Evolutionary conservation across 2,888 invertebrate genomes (phyloP), one percentile per base, ranked within the genome.

Genomic region (Ophioninae sp.): DNA sequence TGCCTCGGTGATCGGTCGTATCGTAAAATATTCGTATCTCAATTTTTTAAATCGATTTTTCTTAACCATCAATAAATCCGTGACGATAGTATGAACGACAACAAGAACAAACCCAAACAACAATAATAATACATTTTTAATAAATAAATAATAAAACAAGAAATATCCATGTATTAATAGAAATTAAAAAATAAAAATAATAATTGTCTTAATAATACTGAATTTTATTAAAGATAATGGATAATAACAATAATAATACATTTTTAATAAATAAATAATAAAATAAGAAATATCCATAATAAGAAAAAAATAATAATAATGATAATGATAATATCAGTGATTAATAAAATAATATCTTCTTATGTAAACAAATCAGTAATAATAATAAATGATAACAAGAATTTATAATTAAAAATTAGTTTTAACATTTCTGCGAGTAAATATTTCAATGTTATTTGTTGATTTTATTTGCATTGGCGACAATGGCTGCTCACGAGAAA

Each of bases 401-500:
- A 1, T 44, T 44, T 8, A 10, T 44, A 44, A 44, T 44, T 8
- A 44, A 10, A 44, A 44, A 8, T 44, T 8, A 3, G 8, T 10
- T 44, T 44, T 8, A 44, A 2, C 13, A 44, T 44, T 10, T 10
- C 8, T 44, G 0, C 13, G 13, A 44, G 7, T 44, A 50, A 50
- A 50, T 50, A 50, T 50, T 50, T 13, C 50, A 13, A 17, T 50
- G 13, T 50, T 50, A 50, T 50, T 10, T 50, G 20, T 59, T 3
- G 8, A 0, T 44, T 44, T 50, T 17, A 17, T 50, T 50, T 10
- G 59, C 20, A 0, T 1, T 10, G 50, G 70, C 39, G 67, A 7
- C 61, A 72, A 23, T 50, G 59, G 67, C 39, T 44, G 39, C 6
- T 13, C 44, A 23, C 5, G 6, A 30, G 69, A 57, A 62, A 74